Evolutionary conservation across 2,888 invertebrate genomes (phyloP).

Genomic region (Drosophila heteroneura): DNA sequence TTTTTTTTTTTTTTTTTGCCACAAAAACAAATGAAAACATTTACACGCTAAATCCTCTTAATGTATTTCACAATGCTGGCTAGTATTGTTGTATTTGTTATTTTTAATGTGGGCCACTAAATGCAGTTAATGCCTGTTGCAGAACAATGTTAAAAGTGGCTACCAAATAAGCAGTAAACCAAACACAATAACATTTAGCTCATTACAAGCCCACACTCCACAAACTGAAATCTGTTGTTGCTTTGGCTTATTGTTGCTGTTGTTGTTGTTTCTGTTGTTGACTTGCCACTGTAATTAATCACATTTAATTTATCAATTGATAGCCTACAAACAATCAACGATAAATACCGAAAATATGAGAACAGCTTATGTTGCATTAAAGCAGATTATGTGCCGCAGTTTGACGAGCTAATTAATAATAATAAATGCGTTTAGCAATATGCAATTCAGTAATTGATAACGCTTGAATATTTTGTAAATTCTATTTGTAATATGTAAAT

Average conservation of each 20-base stretch:
- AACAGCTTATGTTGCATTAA: conserved; percentile 44
- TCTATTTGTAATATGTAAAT: background rate
- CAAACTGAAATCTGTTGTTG: conserved; percentile 19
- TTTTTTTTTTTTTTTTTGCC: conserved; percentile 18
- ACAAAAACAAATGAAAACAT: conserved; percentile 50
- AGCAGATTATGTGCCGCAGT: conserved; percentile 27
- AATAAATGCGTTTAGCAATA: conserved; percentile 7
- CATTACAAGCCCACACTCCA: conserved; percentile 22
- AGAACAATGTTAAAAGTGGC: conserved; percentile 17
- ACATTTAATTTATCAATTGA: conserved; percentile 48
- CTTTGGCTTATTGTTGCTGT: background rate
- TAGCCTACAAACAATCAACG: conserved; percentile 17
- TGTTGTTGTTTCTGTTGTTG: conserved; percentile 11
- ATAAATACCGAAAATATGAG: conserved; percentile 19
- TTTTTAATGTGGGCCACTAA: conserved; percentile 24
- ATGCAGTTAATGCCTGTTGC: conserved; percentile 39
- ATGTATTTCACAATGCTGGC: conserved; percentile 11
- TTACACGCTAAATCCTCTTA: conserved; percentile 29
- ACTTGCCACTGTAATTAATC: conserved; percentile 48
- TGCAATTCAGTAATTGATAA: conserved; percentile 9
- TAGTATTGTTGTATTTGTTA: conserved; percentile 1
- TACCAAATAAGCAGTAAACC: conserved; percentile 18
- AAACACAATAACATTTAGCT: conserved; percentile 21
- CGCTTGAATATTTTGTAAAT: background rate
- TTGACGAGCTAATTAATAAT: conserved; percentile 46